Percentiles rank a stretch among this genome's conserved stretches.
phyloP scores from a whole-genome alignment of 1,140 invertebrate species.

The Gonioctena quinquepunctata region DNA sequence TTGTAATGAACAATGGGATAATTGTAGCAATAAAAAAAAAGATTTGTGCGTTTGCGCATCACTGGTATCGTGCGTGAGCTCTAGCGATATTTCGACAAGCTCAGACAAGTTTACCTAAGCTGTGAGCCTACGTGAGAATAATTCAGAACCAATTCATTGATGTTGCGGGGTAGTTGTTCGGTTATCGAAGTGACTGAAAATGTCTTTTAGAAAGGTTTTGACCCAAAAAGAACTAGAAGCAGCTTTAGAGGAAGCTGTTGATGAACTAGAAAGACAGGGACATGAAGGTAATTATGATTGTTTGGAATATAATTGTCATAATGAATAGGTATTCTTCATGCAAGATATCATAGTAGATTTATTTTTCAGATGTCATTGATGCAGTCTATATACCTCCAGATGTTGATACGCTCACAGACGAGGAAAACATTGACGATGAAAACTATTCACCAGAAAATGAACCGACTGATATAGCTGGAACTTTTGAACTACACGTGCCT shows the following conservation, averaged over 20 bases:
- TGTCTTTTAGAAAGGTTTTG: slow-evolving; percentile 14
- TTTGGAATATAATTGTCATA: neutral
- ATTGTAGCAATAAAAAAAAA: neutral
- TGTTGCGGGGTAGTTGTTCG: slow-evolving; percentile 13
- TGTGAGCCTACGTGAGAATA: neutral
- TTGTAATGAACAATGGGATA: neutral
- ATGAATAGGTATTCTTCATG: slow-evolving; percentile 4
- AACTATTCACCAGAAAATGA: slow-evolving; percentile 4
- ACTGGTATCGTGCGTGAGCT: neutral
- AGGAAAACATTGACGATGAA: slow-evolving; percentile 25
- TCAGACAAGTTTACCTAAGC: slow-evolving; percentile 8
- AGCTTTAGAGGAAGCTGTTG: slow-evolving; percentile 19
- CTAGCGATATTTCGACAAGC: slow-evolving; percentile 2
- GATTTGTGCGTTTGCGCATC: slow-evolving; percentile 11
- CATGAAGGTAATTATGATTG: slow-evolving; percentile 5
- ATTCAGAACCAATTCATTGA: slow-evolving; percentile 23
- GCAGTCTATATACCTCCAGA: slow-evolving; percentile 24
- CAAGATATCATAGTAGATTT: neutral
- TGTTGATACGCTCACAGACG: slow-evolving; percentile 27
- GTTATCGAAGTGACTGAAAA: slow-evolving; percentile 7
- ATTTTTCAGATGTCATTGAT: slow-evolving; percentile 22
- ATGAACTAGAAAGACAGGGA: slow-evolving; percentile 16
- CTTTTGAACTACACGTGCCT: slow-evolving; percentile 14
- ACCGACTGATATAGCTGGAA: slow-evolving; percentile 15
- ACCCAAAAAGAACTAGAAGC: slow-evolving; percentile 24